phyloP scores from a whole-genome alignment of 2,888 invertebrate genomes.

The Andrena bicolor region DNA sequence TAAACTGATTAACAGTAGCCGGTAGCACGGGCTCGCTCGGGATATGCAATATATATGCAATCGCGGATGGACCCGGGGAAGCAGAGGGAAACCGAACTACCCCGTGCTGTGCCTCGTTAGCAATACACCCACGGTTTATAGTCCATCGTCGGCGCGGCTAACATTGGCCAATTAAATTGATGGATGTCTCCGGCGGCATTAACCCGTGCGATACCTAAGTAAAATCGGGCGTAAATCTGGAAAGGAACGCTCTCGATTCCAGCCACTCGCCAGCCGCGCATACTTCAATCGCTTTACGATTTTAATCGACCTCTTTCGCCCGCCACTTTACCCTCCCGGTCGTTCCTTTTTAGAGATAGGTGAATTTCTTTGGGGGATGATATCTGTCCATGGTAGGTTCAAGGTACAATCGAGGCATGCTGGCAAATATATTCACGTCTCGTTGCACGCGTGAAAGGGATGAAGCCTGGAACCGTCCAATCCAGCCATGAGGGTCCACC shows the following conservation, averaged over 20 bases:
- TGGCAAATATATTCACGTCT: background rate
- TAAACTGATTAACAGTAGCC: conserved; percentile 85
- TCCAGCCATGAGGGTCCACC: background rate
- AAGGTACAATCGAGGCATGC: conserved; percentile 4
- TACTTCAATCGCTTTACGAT: background rate
- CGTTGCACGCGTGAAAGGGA: conserved; percentile 12
- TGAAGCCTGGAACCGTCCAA: conserved; percentile 15
- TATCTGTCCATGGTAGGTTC: background rate
- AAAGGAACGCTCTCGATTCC: conserved; percentile 37
- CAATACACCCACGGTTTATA: conserved; percentile 82
- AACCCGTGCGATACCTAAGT: conserved; percentile 67
- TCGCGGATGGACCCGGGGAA: conserved; percentile 67
- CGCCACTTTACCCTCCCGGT: too few relatives aligned
- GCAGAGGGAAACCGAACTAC: conserved; percentile 78
- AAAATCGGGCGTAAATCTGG: conserved; percentile 69
- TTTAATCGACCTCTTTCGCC: conserved; percentile 14
- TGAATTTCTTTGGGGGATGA: background rate
- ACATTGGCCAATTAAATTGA: conserved; percentile 85
- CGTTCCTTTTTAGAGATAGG: too few relatives aligned
- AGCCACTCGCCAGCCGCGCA: background rate
- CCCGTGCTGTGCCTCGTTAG: conserved; percentile 82
- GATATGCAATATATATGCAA: conserved; percentile 82
- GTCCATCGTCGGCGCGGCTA: conserved; percentile 85
- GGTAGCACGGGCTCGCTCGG: conserved; percentile 52
- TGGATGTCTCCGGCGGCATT: conserved; percentile 82